Percentiles rank a stretch among this genome's conserved stretches.
Evolutionary conservation across 2,888 invertebrate species (phyloP).

Genomic region (Chamaedrilus cognettii): DNA sequence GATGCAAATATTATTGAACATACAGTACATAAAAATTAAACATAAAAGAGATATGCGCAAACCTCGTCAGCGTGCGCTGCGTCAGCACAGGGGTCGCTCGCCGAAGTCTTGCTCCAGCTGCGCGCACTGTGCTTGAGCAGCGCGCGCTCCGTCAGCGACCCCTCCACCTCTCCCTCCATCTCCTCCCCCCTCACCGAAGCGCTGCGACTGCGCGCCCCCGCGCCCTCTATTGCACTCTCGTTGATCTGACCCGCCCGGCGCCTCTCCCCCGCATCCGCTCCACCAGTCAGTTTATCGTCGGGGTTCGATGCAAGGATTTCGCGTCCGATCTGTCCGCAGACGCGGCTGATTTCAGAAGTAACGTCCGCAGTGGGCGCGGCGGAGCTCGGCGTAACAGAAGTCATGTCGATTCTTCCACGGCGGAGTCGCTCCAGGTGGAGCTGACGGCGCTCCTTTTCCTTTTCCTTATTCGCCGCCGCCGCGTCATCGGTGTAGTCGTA

Average conservation of each 20-base stretch:
- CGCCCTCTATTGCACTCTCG: too few species aligned
- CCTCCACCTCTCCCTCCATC: background rate
- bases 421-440: conserved; percentile 10
- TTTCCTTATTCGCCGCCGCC: background rate
- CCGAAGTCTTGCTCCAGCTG: background rate
- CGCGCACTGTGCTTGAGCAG: conserved; percentile 1
- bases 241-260: background rate
- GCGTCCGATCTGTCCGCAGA: background rate
- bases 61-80: too few species aligned
- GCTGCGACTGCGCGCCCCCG: background rate
- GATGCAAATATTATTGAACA: too few species aligned
- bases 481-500: background rate
- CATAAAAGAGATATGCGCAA: too few species aligned
- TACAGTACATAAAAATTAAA: too few species aligned
- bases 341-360: background rate
- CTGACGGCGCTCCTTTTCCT: conserved; percentile 17
- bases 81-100: background rate
- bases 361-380: background rate
- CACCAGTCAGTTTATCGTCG: background rate
- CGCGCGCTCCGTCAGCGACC: background rate
- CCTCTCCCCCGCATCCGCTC: background rate
- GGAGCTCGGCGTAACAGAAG: background rate
- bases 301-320: background rate
- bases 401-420: conserved; percentile 4
- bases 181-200: background rate